These are phyloP conservation scores for Bombylius discolor DNA, from an alignment of 2,888 invertebrate genomes.

Conservation along the genomic window DNA sequence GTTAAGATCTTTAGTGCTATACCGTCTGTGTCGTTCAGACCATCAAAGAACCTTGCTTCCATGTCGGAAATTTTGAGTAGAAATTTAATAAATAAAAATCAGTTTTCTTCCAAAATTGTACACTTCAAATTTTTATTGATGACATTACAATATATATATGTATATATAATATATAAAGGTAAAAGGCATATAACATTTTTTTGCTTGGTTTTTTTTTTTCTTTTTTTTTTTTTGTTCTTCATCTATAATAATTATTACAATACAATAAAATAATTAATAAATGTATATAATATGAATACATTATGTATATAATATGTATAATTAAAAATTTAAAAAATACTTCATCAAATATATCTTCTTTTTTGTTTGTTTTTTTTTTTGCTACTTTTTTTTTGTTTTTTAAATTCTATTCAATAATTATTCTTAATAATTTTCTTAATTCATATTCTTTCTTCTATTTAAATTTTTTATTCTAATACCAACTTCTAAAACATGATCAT, in stretches of 20 bases:
- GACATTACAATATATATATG: neutral
- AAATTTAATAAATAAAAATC: too few relatives aligned
- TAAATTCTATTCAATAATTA: neutral
- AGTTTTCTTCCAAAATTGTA: neutral
- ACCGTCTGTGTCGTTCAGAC: too few relatives aligned
- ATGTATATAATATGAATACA: neutral
- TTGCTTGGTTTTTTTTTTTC: neutral
- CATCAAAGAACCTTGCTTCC: too few relatives aligned
- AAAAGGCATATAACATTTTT: neutral
- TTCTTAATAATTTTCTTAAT: too few relatives aligned
- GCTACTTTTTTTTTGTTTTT: neutral
- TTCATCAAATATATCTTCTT: neutral
- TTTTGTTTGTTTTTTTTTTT: neutral
- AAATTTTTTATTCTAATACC: constrained; percentile 33
- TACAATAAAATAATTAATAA: neutral
- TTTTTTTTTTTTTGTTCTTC: too few relatives aligned
- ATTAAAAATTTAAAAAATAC: neutral
- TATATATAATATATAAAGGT: neutral
- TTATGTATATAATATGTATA: neutral
- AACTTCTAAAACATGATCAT: constrained; percentile 32
- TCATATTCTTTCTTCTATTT: neutral
- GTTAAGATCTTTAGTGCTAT: too few relatives aligned
- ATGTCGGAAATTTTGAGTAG: too few relatives aligned
- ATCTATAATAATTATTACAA: neutral
- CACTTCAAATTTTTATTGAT: neutral